Base-by-base conservation (phyloP, 1,140 invertebrate genomes). In the Saxidomus purpurata region DNA sequence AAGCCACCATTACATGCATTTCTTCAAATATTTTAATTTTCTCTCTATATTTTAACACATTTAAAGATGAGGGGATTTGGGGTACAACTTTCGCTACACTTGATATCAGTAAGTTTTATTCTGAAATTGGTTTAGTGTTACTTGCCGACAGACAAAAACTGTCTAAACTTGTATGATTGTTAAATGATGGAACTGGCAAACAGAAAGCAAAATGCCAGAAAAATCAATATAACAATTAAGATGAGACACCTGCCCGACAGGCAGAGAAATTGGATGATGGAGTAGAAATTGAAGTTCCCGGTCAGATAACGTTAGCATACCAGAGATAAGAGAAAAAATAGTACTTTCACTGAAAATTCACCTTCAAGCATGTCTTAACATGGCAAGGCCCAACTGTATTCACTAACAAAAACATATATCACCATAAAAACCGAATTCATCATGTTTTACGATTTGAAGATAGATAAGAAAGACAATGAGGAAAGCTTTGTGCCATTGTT, bases 191-290 rank as follows among this genome's bases (percentile, higher is more conserved):
- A 38, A 76, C 36, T 31, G 34, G 19, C 49, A 81, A 34, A 38
- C 36, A 40, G 22, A 55, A 11, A 11, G 6, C 2, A 22, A 38
- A 81, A 61, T 79, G n/a, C 76, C 19, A 17, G 76, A 17, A 79
- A 55, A 79, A 87, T 87, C 85, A 38, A 87, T 87, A 76, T 9
- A 76, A 52, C 55, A 79, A 87, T 87, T 87, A 87, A 77, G 71
- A 52, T n/a, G 34, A 36, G 71, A 76, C 74, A 87, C 69, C 85
- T 87, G 85, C 76, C 85, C 22, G 28, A 2, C 28, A 49, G 63
- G 38, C 67, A n/a, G 47, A 25, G 40, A 59, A 55, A 25, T 40
- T 61, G 13, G 19, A 74, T 86, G 83, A 86, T 86, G 67, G 34
- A 86, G 63, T 86, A 49, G 69, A 52, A 86, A 74, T 43, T 86